Base-by-base conservation (phyloP, 30 jellyfish, hydroid and myxozoan genomes). In the Hydractinia echinata region DNA sequence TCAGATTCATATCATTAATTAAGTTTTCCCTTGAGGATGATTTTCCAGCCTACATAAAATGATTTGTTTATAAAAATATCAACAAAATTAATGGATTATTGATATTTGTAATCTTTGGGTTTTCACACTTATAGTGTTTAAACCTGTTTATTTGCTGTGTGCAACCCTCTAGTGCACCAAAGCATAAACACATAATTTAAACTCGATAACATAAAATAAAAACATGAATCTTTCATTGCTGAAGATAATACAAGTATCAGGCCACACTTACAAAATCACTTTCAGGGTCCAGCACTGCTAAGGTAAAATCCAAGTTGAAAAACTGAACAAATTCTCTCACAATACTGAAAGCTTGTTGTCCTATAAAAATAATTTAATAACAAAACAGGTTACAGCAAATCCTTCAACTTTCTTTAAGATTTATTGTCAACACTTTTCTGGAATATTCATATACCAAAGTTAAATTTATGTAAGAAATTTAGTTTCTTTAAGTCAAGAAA, bases 261-360 rank as follows among this genome's bases (percentile, higher is more conserved):
- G 2, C 44, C 2, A 4, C 11, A 90, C 96, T 90, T 79, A 91
- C 97, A 79, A 54, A 83, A 13, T 73, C 76, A 50, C 92, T 11
- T 86, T 91, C 97, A 30, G 97, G 97, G 50, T 81, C 90, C 44
- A 84, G 83, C n/a, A 91, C 97, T 10, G 97, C 97, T 58, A 85
- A 11, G 51, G 97, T 86, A 84, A 91, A 91, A 66, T 91, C 97
- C 86, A 91, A 55, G 72, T 86, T 79, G 55, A 85, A 91, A 58
- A 84, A 91, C 55, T 88, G 62, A 5, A 91, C 88, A 62, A 86
- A 91, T 44, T 91, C 97, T n/a, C 79, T 73, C 5, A 91, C 92
- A 16, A 86, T 52, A 66, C 96, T 91, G 19, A 86, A 88, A 11
- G 81, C 92, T 54, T 83, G 66, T 6, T 19, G 79, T 13, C 97